phyloP scores from a whole-genome alignment of 2,113 vertebrate genomes.

The Tichodroma muraria region DNA sequence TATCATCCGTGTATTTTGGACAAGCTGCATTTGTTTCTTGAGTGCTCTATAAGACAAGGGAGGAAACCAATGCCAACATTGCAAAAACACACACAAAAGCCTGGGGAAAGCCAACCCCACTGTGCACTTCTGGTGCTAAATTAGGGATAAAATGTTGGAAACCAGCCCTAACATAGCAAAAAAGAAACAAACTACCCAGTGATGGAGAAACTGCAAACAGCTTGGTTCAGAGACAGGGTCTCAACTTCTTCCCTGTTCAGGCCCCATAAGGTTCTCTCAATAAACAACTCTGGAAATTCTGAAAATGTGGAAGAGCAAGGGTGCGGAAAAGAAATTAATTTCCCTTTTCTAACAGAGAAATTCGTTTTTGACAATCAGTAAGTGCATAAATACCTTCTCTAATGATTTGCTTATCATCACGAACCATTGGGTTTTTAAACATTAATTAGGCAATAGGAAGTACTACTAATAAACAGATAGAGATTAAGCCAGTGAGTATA shows the following conservation, averaged over 20 bases:
- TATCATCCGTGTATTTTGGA: not conserved
- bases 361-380: not conserved
- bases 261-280: not conserved
- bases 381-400: not conserved
- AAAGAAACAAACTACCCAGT: not conserved
- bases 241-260: not conserved
- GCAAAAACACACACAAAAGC: constrained; percentile 11
- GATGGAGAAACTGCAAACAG: not conserved
- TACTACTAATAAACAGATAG: not conserved
- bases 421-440: not conserved
- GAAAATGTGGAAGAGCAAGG: not conserved
- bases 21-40: not conserved
- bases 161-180: not conserved
- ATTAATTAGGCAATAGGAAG: not conserved
- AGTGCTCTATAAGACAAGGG: not conserved
- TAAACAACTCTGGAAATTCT: not conserved
- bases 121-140: constrained; percentile 36
- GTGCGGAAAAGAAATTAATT: not conserved
- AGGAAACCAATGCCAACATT: not conserved
- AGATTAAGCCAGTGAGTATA: not conserved
- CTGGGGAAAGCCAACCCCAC: not conserved
- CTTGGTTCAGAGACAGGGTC: not conserved
- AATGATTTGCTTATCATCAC: not conserved
- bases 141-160: constrained; percentile 36
- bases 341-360: not conserved